Evolutionary conservation across 2,113 vertebrate genomes (phyloP), one percentile per base, ranked within the genome.

Genomic region (Osmerus mordax): DNA sequence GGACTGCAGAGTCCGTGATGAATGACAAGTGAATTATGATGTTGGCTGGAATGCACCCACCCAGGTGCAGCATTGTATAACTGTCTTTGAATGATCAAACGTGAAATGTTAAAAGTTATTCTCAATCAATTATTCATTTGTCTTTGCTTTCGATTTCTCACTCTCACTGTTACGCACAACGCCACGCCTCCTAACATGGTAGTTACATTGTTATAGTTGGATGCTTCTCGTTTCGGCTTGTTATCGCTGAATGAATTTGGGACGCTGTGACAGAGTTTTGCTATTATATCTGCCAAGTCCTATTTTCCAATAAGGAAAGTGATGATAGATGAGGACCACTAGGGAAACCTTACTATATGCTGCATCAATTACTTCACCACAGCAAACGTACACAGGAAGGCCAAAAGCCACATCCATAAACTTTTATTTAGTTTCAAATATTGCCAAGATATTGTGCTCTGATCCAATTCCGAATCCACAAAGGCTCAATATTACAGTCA

Each of bases 1-100:
- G 86, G 87, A 86, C 67, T 61, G 58, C 9, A 64, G 58, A n/a
- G 15, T 41, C 65, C 69, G 69, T 77, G 74, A 79, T 84, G 78
- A 85, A 83, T 77, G 77, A 69, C 79, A 74, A 54, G 74, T 69
- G 53, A 72, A 75, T 73, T 61, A 52, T 72, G 59, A 66, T 71
- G 80, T 83, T 74, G 72, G 79, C 61, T 68, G 79, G 65, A 63
- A 58, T 78, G 58, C 76, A 77, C 69, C 81, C 77, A 78, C 80
- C 78, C 82, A 84, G 74, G 76, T 81, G 68, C 79, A 61, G 47
- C 36, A 16, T 63, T 61, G 19, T n/a, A 78, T 47, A 64, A 21
- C 54, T 14, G 53, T 69, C 36, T 5, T 9, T 36, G 58, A 36
- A 69, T 25, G 16, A 4, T 23, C 9, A 23, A 62, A 62, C 25